Evolutionary conservation across 2,797 vertebrate genomes (phyloP).

Genomic region (Chromis chromis): DNA sequence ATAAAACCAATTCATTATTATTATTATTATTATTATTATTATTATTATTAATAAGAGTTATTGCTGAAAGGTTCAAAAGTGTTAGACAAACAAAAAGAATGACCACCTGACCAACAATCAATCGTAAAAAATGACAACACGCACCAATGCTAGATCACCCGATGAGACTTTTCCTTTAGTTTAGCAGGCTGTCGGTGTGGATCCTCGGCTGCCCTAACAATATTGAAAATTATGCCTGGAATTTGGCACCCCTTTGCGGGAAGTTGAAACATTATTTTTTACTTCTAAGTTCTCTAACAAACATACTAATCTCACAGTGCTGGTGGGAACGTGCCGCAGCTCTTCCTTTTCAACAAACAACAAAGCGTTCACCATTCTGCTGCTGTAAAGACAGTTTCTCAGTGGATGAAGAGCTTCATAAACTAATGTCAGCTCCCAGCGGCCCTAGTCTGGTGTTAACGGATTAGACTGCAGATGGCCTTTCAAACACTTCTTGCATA

Average conservation of each 20-base stretch:
- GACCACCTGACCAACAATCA: not conserved
- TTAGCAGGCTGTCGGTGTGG: not conserved
- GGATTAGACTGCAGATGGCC: constrained; percentile 68
- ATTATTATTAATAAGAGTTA: too few species aligned
- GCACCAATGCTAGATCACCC: not conserved
- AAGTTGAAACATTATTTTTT: constrained; percentile 24
- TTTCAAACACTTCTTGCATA: constrained; percentile 71
- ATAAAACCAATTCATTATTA: too few species aligned
- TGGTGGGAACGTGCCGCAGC: constrained; percentile 24
- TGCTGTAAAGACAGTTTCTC: constrained; percentile 38
- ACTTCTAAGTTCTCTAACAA: constrained; percentile 23
- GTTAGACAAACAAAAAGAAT: not conserved
- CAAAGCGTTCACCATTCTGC: constrained; percentile 29
- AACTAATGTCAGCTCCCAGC: constrained; percentile 71
- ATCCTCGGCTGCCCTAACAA: not conserved
- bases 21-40: too few species aligned
- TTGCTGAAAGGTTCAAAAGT: too few species aligned
- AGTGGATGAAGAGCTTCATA: constrained; percentile 38
- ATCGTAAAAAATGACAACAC: not conserved
- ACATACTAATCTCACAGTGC: constrained; percentile 43
- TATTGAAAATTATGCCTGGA: constrained; percentile 12
- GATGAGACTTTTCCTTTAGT: not conserved
- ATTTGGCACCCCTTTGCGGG: not conserved
- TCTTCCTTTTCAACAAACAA: constrained; percentile 34
- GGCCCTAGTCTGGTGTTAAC: constrained; percentile 46